Evolutionary conservation across 2,888 invertebrate genomes (phyloP), one percentile per base, ranked within the genome.

Genomic region (Yponomeuta evonymella): DNA sequence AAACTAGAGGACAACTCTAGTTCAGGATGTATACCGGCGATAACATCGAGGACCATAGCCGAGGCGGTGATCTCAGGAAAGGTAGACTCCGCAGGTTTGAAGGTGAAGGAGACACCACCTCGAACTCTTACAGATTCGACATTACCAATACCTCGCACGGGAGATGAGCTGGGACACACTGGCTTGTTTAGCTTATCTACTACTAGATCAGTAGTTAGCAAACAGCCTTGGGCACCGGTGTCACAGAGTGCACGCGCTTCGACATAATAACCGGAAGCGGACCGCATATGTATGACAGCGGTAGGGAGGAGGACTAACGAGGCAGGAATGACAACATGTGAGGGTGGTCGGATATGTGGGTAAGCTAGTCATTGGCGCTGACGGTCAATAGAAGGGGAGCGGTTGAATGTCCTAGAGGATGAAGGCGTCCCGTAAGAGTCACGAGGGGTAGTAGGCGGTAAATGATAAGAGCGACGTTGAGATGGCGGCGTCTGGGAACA

Each of bases 171-270:
- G 23, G 23, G 23, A 23, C 23, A 23, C 23, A 23, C 23, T 23
- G 33, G 66, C 12, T 33, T 33, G 9, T 30, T 33, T 15, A 29
- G 5, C 9, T 12, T 66, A 30, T 58, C 23, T 10, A 70, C 43
- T 36, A 58, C 62, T 10, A 69, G 5, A 10, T 62, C 33, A 4
- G 62, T 12, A 11, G 63, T 69, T 12, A 48, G 33, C 2, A 70
- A 29, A 23, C 64, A 64, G 3, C 70, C 64, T 48, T 70, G 70
- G 3, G 70, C 64, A 48, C 70, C 70, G 29, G 70, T 65, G 9
- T 70, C 70, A 64, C 64, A 64, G 3, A 70, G 48, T 43, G 64
- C 70, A 5, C 64, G 43, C 2, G 70, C 64, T 64, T 64, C 64
- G n/a, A 63, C 36, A 64, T 64, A 70, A 12, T 64, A 64, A 15